Evolutionary conservation across 2,888 invertebrate species (phyloP), one percentile per base, ranked within the genome.

Genomic region (Dolomedes plantarius): DNA sequence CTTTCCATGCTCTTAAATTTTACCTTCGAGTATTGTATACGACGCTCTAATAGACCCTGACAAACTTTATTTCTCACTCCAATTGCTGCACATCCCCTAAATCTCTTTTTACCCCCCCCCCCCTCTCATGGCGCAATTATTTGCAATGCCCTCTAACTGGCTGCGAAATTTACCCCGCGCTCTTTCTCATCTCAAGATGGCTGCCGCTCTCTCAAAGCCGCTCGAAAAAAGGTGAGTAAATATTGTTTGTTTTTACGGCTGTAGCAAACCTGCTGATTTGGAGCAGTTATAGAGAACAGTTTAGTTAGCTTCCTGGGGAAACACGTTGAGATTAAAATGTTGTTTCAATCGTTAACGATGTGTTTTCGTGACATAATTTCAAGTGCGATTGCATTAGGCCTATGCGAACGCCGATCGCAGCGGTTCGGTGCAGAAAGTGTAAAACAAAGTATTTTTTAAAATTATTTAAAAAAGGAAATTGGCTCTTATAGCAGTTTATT

Each of bases 161-260:
- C 78, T 78, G 56, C 19, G n/a, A 23, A 27, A 41, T 29, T 46
- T 41, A 13, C 69, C 46, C 39, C 32, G 64, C 31, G 28, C 69
- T 31, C 19, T 23, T 1, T 32, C 27, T 73, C 29, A 31, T 80
- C 73, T 16, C 82, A 82, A 82, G 82, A 82, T 82, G 82, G 82
- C 82, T 69, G 71, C 74, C 69, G 29, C 68, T 19, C 62, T 71
- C 29, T 31, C 6, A 50, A 46, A 46, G 46, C 46, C 56, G 64
- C 23, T 36, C 39, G 36, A 28, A 1, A 69, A n/a, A 29, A 39
- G 74, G 82, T 82, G 50, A 80, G 72, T 65, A 39, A 65, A 79
- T 2, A 11, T 19, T 23, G 56, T 56, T 56, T 23, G 23, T 56
- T 56, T 56, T 19, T n/a, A 23, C 23, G 56, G 23, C 6, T 9